Evolutionary conservation across 2,888 invertebrate genomes (phyloP).

Genomic region (Neoscelio sp.): DNA sequence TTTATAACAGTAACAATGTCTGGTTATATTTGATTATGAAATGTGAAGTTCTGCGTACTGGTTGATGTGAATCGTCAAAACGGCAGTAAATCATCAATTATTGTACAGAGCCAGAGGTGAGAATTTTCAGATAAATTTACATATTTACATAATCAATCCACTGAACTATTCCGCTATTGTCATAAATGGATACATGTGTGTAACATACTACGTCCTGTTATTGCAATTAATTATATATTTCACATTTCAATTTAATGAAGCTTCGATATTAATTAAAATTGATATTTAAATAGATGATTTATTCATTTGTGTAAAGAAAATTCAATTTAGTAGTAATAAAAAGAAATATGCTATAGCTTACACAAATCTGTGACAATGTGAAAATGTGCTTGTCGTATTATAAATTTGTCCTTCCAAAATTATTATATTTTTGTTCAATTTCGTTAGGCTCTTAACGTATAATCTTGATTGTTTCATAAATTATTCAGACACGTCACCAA

Average conservation of each 20-base stretch:
- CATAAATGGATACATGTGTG: background rate
- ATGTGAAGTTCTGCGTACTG: conserved; percentile 16
- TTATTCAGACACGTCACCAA: conserved; percentile 67
- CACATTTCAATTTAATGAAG: background rate
- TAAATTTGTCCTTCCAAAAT: background rate
- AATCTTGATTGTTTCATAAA: conserved; percentile 58
- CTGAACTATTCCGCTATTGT: conserved; percentile 38
- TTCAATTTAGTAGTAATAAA: no score
- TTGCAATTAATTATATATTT: conserved; percentile 32
- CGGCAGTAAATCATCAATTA: conserved; percentile 55
- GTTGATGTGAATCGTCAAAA: conserved; percentile 48
- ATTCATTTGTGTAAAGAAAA: no score
- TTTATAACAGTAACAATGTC: conserved; percentile 43
- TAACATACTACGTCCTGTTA: conserved; percentile 33
- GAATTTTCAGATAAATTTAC: conserved; percentile 61
- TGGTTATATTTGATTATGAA: conserved; percentile 45
- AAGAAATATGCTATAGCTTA: no score
- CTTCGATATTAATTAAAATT: conserved; percentile 16
- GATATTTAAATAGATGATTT: no score
- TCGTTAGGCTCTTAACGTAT: conserved; percentile 39
- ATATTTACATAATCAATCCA: conserved; percentile 57
- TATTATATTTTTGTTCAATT: conserved; percentile 47
- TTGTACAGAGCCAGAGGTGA: conserved; percentile 52
- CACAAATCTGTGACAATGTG: no score
- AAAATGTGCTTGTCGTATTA: no score